phyloP scores from a whole-genome alignment of 2,888 invertebrate species.

The Megastigmus dorsalis region DNA sequence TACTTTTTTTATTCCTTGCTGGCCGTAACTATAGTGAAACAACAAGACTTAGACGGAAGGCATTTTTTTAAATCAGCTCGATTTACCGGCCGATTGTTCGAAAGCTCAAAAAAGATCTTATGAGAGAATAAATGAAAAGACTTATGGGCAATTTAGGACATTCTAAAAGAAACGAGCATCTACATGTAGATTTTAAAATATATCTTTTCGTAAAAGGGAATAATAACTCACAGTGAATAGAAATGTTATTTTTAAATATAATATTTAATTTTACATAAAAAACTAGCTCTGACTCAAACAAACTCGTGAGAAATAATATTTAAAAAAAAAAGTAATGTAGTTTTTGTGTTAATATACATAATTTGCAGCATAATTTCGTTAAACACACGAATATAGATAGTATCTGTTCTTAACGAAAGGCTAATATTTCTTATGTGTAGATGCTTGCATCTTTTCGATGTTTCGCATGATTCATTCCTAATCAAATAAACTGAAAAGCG shows the following conservation, averaged over 20 bases:
- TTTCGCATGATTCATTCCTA: conserved; percentile 30
- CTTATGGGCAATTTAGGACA: conserved; percentile 5
- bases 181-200: background rate
- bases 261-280: no score
- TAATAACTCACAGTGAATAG: no score
- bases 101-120: conserved; percentile 27
- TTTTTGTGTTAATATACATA: no score
- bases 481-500: conserved; percentile 1
- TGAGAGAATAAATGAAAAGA: conserved; percentile 23
- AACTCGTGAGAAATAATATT: no score
- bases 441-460: background rate
- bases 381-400: no score
- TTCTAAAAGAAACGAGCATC: conserved; percentile 23
- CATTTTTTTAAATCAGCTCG: conserved; percentile 7
- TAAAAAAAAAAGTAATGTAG: no score
- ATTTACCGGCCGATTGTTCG: conserved; percentile 10
- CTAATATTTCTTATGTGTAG: no score
- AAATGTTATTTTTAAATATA: no score
- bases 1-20: conserved; percentile 28
- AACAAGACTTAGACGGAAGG: background rate
- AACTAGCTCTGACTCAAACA: no score
- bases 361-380: no score
- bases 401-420: no score
- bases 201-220: background rate
- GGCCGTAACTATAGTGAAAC: conserved; percentile 10